Evolutionary conservation across 2,113 vertebrate species (phyloP).

Genomic region (Alethe diademata): DNA sequence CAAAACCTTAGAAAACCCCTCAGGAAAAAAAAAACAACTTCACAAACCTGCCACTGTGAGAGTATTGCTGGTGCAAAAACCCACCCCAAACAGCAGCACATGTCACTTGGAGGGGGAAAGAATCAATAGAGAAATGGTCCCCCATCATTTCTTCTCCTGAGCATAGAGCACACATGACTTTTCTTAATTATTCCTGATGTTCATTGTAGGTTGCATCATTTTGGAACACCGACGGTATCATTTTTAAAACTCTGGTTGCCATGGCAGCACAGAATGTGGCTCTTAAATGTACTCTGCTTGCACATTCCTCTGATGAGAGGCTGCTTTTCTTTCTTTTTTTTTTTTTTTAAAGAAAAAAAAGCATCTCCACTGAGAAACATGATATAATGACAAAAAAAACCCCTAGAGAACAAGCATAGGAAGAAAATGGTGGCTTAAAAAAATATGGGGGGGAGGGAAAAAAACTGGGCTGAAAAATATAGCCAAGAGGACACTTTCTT

Average conservation of each 20-base stretch:
- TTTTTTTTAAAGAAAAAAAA: neutral
- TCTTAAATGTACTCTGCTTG: constrained; percentile 68
- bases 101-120: neutral
- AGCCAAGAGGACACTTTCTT: neutral
- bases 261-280: constrained; percentile 68
- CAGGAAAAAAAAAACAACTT: neutral
- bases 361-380: constrained; percentile 47
- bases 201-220: constrained; percentile 69
- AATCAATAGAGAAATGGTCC: neutral
- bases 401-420: neutral
- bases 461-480: neutral
- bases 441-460: neutral
- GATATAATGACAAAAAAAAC: constrained; percentile 37
- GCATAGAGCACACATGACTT: neutral
- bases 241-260: constrained; percentile 73
- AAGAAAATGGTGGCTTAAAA: constrained; percentile 53
- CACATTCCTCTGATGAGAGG: constrained; percentile 64
- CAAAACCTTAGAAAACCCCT: neutral
- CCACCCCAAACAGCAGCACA: neutral
- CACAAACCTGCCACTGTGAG: neutral
- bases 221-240: constrained; percentile 62
- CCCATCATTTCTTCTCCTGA: neutral
- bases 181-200: constrained; percentile 65
- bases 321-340: constrained; percentile 13
- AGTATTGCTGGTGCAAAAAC: neutral